Conservation (phyloP, 2,797 vertebrate genomes). For the Pseudochaenichthys georgianus region DNA sequence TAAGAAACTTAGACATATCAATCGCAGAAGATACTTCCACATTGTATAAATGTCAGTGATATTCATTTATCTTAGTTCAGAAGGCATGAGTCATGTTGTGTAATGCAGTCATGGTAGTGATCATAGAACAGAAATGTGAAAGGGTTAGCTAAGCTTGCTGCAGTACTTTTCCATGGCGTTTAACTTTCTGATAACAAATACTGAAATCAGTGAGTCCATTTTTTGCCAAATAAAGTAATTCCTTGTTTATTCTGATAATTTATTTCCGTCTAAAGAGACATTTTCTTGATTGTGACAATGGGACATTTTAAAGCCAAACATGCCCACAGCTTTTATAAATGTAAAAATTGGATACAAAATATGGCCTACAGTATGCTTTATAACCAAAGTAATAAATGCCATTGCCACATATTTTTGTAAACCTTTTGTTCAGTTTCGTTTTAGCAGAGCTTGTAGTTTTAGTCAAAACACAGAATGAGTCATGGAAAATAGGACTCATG, state of each 20-base stretch:
- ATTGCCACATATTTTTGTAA: neutral
- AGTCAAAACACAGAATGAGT: conserved; percentile 21
- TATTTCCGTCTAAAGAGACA: neutral
- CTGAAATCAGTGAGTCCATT: neutral
- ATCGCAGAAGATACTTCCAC: neutral
- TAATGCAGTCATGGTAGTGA: neutral
- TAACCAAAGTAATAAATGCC: neutral
- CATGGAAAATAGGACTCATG: conserved; percentile 4
- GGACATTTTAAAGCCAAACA: neutral
- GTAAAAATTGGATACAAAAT: neutral
- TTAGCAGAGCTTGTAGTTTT: conserved; percentile 28
- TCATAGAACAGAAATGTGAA: neutral
- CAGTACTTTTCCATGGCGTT: neutral
- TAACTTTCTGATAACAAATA: neutral
- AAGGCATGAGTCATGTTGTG: neutral
- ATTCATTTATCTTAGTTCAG: neutral
- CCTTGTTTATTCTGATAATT: neutral
- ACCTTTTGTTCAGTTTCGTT: conserved; percentile 5
- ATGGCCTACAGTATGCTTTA: neutral
- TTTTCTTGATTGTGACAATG: no score
- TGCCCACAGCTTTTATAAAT: neutral
- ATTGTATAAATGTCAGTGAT: neutral
- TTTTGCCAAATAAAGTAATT: neutral
- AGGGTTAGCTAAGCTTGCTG: neutral
- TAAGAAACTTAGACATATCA: neutral